Evolutionary conservation across 2,113 vertebrate species (phyloP).

Genomic region (Cyrtonyx montezumae): DNA sequence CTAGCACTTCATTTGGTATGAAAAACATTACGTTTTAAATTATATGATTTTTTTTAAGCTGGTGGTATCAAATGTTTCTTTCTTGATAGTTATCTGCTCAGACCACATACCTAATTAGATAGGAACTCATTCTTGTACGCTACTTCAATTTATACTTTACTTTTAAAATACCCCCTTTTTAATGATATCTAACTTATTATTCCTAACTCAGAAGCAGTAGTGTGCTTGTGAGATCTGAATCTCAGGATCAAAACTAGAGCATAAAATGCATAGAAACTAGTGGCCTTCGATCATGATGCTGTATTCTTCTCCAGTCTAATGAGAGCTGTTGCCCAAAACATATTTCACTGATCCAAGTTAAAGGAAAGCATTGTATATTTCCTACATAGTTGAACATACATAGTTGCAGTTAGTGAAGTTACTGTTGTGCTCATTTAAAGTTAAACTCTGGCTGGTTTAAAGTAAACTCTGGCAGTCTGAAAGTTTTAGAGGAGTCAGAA

Average conservation of each 20-base stretch:
- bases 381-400: neutral
- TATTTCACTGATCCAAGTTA: neutral
- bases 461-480: neutral
- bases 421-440: neutral
- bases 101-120: neutral
- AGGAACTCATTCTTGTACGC: neutral
- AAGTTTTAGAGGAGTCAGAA: neutral
- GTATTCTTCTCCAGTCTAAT: neutral
- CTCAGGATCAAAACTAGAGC: neutral
- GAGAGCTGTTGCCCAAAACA: neutral
- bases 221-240: neutral
- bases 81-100: neutral
- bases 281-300: neutral
- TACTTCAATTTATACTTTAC: neutral
- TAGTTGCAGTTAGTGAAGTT: neutral
- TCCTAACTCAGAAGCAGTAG: neutral
- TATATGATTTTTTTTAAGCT: neutral
- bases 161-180: neutral
- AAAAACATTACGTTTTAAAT: neutral
- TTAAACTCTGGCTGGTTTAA: neutral
- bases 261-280: neutral
- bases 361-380: neutral
- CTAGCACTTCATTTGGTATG: neutral
- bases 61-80: rapidly evolving
- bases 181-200: neutral